Conservation (phyloP, 2,113 vertebrate genomes). For the Theropithecus gelada region DNA sequence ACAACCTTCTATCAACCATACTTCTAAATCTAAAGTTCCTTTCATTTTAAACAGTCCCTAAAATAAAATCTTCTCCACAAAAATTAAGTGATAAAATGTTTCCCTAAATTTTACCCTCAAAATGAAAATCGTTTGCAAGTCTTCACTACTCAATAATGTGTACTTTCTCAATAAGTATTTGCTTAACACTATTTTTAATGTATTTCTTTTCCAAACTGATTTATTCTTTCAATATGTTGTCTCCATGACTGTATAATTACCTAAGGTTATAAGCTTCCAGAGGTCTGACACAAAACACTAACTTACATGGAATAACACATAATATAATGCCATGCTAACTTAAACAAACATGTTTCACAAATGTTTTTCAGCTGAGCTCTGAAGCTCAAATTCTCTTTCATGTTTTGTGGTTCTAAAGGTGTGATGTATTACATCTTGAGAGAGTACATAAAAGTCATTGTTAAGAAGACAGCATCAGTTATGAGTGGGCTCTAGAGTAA, state of each 20-base stretch:
- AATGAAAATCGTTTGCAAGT: neutral
- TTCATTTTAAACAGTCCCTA: constrained; percentile 2
- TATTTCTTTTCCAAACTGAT: neutral
- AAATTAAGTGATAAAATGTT: neutral
- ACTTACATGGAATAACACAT: neutral
- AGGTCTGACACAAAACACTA: neutral
- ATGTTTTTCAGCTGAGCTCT: neutral
- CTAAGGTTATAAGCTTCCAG: neutral
- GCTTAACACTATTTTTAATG: neutral
- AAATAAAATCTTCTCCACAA: constrained; percentile 9
- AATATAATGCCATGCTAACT: neutral
- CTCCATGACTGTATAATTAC: neutral
- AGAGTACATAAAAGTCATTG: neutral
- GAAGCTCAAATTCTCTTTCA: constrained; percentile 4
- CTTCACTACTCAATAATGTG: neutral
- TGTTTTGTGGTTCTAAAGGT: neutral
- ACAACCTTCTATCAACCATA: neutral
- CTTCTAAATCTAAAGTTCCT: neutral
- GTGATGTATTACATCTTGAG: neutral
- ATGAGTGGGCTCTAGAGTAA: neutral
- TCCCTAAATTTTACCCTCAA: constrained; percentile 33
- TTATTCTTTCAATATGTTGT: neutral
- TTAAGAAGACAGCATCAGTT: neutral
- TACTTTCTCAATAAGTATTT: neutral
- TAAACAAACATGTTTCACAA: neutral